phyloP scores from a whole-genome alignment of 2,888 invertebrate species.

The Euzetes globulus region DNA sequence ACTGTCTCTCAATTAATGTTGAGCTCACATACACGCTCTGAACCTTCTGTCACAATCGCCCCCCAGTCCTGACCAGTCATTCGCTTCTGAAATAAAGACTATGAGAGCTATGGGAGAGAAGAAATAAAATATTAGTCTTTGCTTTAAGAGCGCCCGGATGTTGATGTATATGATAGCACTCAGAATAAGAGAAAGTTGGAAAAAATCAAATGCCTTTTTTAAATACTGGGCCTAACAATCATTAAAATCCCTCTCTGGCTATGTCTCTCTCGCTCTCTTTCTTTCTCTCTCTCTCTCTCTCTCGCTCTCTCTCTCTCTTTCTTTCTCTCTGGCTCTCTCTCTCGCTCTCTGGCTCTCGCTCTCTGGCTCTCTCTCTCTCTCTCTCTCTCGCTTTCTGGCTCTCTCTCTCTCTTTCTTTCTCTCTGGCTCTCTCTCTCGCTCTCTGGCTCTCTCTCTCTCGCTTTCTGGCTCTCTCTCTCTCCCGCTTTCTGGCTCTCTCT shows the following conservation, averaged over 20 bases:
- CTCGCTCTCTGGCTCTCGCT: not conserved
- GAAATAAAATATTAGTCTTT: not conserved
- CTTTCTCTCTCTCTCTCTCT: not conserved
- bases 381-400: not conserved
- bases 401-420: not conserved
- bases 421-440: not conserved
- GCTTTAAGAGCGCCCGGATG: slow-evolving; percentile 7
- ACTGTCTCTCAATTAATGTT: not conserved
- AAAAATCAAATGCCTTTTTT: not conserved
- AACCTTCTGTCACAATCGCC: no score
- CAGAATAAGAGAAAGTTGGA: not conserved
- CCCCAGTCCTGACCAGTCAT: no score
- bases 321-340: no score
- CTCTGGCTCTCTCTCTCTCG: not conserved
- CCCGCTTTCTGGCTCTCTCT: not conserved
- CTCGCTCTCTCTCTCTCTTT: no score
- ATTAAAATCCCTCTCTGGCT: not conserved
- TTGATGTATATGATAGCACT: slow-evolving; percentile 20
- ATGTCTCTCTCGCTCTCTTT: not conserved
- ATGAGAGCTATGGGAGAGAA: not conserved
- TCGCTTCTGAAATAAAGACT: not conserved
- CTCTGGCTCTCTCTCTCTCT: not conserved
- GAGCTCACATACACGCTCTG: no score
- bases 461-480: not conserved
- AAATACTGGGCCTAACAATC: not conserved